Percentiles rank a stretch among this genome's conserved stretches.
Conservation (phyloP, 2,797 vertebrate species). For the Acanthiza pusilla region DNA sequence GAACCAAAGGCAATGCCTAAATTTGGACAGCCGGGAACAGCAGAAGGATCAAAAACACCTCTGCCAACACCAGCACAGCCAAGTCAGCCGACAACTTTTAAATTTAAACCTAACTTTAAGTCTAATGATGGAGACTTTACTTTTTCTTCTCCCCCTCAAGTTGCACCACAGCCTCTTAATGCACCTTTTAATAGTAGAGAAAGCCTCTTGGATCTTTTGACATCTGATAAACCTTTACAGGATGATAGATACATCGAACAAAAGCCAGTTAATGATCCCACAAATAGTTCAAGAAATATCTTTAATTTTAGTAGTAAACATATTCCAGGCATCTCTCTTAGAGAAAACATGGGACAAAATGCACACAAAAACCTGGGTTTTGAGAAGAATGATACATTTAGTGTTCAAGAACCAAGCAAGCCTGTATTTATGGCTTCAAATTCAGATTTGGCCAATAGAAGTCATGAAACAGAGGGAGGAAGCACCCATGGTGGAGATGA, state of each 20-base stretch:
- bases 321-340: slow-evolving; percentile 74
- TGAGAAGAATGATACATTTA: slow-evolving; percentile 77
- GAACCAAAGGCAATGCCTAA: slow-evolving; percentile 82
- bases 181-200: slow-evolving; percentile 80
- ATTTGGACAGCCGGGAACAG: slow-evolving; percentile 80
- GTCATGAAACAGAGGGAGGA: slow-evolving; percentile 85
- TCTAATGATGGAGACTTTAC: slow-evolving; percentile 97
- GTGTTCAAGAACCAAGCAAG: slow-evolving; percentile 75
- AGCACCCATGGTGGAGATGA: slow-evolving; percentile 85
- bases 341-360: slow-evolving; percentile 69
- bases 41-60: slow-evolving; percentile 81
- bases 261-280: slow-evolving; percentile 71
- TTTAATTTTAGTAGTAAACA: slow-evolving; percentile 87
- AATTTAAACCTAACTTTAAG: slow-evolving; percentile 98
- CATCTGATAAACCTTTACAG: slow-evolving; percentile 85
- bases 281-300: slow-evolving; percentile 69
- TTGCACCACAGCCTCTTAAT: slow-evolving; percentile 51
- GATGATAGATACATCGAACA: slow-evolving; percentile 74
- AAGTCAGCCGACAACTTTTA: slow-evolving; percentile 82
- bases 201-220: slow-evolving; percentile 90
- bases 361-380: slow-evolving; percentile 72
- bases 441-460: slow-evolving; percentile 72
- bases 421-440: slow-evolving; percentile 69
- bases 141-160: slow-evolving; percentile 86
- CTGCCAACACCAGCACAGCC: slow-evolving; percentile 73